Conservation (phyloP, 2,797 vertebrate species). For the Enteromius trimaculatus region DNA sequence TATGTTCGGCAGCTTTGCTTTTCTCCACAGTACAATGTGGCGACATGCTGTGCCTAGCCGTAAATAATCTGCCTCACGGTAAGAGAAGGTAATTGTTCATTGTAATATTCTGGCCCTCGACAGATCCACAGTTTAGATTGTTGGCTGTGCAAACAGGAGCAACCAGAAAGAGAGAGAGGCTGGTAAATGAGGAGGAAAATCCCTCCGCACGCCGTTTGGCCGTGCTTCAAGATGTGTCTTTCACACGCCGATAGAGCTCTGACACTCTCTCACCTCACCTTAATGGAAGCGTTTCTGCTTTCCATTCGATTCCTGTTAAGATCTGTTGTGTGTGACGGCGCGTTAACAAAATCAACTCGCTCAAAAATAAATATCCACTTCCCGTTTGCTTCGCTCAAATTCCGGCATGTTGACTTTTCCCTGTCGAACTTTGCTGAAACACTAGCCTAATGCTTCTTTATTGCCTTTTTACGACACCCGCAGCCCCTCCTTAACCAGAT, state of each 20-base stretch:
- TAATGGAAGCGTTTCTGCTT: slow-evolving; percentile 34
- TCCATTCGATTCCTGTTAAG: slow-evolving; percentile 20
- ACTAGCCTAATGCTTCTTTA: slow-evolving; percentile 67
- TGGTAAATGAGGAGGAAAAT: slow-evolving; percentile 67
- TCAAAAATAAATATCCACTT: slow-evolving; percentile 22
- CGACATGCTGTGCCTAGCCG: slow-evolving; percentile 11
- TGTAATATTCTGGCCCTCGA: slow-evolving; percentile 67
- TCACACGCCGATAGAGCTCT: slow-evolving; percentile 38
- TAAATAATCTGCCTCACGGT: slow-evolving; percentile 42
- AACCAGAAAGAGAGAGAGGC: slow-evolving; percentile 44
- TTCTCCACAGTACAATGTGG: slow-evolving; percentile 9
- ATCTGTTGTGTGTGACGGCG: not conserved
- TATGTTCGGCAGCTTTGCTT: slow-evolving; percentile 4
- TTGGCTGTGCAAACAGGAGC: slow-evolving; percentile 65
- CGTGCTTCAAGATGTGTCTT: slow-evolving; percentile 50
- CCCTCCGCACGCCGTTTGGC: slow-evolving; percentile 57
- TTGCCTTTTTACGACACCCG: slow-evolving; percentile 70
- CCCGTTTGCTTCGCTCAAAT: not conserved
- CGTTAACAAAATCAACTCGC: not conserved
- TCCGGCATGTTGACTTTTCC: slow-evolving; percentile 43
- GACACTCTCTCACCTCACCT: slow-evolving; percentile 17
- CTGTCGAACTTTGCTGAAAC: slow-evolving; percentile 71
- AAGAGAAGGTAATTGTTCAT: slow-evolving; percentile 73
- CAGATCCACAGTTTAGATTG: slow-evolving; percentile 64
- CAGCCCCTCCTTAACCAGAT: slow-evolving; percentile 72